A percentile compares a stretch with the other conserved stretches of the same genome.
Conservation (phyloP, 2,113 vertebrate genomes). For the Rostratula benghalensis region DNA sequence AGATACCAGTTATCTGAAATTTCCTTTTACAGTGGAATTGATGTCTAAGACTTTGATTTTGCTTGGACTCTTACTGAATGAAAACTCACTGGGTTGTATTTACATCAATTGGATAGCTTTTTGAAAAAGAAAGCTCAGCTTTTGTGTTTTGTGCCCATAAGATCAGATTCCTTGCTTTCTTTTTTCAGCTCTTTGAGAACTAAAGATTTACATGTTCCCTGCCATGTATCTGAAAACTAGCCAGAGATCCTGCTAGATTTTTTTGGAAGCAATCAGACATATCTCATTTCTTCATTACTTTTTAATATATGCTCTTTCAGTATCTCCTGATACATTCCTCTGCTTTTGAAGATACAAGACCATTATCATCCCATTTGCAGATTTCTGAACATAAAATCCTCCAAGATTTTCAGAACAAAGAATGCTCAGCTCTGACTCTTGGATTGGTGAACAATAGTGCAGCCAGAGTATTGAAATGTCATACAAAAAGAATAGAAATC, state of each 20-base stretch:
- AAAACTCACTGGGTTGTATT: not conserved
- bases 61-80: not conserved
- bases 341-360: not conserved
- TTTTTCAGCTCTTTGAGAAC: not conserved
- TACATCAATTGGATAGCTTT: constrained; percentile 8
- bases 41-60: constrained; percentile 50
- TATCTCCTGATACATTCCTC: not conserved
- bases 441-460: not conserved
- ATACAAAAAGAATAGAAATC: not conserved
- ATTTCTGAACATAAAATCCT: not conserved
- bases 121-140: constrained; percentile 21
- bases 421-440: not conserved
- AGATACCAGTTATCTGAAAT: constrained; percentile 2
- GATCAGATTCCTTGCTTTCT: not conserved
- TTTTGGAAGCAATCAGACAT: not conserved
- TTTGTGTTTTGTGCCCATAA: not conserved
- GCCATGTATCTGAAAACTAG: not conserved
- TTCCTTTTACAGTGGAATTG: constrained; percentile 15
- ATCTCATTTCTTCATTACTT: not conserved
- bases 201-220: not conserved
- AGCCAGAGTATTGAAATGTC: not conserved
- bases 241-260: not conserved
- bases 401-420: not conserved
- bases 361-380: not conserved
- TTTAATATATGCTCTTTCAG: not conserved